phyloP scores from a whole-genome alignment of 2,113 vertebrate species.

The Columba janthina region DNA sequence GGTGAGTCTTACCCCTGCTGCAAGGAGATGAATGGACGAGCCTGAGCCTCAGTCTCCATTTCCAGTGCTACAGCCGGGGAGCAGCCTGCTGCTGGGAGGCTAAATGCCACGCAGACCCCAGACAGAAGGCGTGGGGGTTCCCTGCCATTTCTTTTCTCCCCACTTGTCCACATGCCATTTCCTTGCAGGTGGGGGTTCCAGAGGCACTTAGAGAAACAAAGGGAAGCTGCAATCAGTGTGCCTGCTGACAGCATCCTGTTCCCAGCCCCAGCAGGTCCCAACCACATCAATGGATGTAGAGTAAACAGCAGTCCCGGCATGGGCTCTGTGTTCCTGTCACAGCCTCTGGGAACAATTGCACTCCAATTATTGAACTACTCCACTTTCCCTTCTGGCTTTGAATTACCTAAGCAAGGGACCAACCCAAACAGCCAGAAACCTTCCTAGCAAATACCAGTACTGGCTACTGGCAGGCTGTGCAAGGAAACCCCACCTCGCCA shows the following conservation, averaged over 20 bases:
- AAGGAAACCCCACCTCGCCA: background rate
- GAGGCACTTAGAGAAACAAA: background rate
- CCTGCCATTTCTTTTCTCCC: background rate
- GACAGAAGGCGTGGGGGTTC: background rate
- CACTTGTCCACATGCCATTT: background rate
- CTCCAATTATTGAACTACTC: background rate
- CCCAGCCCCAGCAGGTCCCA: background rate
- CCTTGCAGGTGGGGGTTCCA: background rate
- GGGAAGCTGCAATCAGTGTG: background rate
- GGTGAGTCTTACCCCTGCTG: background rate
- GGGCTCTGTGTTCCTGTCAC: background rate
- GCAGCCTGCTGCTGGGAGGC: background rate
- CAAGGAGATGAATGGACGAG: background rate
- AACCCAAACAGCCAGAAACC: background rate
- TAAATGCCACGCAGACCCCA: background rate
- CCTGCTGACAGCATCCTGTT: conserved; percentile 18
- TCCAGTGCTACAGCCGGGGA: background rate
- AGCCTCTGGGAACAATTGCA: background rate
- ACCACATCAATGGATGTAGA: background rate
- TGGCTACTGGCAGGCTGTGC: background rate
- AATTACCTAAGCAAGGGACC: background rate
- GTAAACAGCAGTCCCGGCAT: background rate
- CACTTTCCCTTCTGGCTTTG: background rate
- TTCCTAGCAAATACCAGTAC: background rate
- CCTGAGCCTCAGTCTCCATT: background rate